Evolutionary conservation across 2,113 vertebrate species (phyloP).

Genomic region (Mixornis gularis): DNA sequence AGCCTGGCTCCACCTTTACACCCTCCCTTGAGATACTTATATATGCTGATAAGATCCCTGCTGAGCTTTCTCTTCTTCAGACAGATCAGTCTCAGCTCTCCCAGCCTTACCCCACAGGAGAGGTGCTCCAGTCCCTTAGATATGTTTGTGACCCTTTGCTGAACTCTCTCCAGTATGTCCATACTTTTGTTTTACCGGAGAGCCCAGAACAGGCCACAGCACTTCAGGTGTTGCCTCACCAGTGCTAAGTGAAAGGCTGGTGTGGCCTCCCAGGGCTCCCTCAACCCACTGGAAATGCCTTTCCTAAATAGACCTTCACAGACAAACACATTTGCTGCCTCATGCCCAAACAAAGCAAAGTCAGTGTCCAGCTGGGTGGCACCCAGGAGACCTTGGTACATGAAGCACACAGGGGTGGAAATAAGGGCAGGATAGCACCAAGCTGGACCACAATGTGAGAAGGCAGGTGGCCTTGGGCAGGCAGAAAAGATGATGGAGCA

Average conservation of each 20-base stretch:
- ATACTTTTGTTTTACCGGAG: background rate
- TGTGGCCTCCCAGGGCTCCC: background rate
- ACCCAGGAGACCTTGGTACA: background rate
- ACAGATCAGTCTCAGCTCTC: background rate
- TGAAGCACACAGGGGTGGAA: background rate
- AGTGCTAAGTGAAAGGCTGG: background rate
- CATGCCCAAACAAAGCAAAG: background rate
- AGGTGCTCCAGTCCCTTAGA: background rate
- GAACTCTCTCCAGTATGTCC: background rate
- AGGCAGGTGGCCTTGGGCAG: background rate
- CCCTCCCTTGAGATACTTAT: background rate
- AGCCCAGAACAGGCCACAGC: background rate
- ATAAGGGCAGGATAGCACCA: background rate
- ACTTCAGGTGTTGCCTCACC: background rate
- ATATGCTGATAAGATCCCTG: background rate
- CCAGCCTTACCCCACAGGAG: background rate
- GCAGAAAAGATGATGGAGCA: background rate
- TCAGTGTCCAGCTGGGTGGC: background rate
- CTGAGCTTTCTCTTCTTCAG: background rate
- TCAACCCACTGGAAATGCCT: rapidly evolving
- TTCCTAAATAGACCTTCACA: background rate
- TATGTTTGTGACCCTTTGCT: background rate
- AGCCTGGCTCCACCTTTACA: background rate
- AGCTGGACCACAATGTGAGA: rapidly evolving
- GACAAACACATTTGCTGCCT: background rate